Percentiles rank a stretch among this genome's conserved stretches.
Evolutionary conservation across 2,113 vertebrate genomes (phyloP).

Genomic region (Albula goreensis): DNA sequence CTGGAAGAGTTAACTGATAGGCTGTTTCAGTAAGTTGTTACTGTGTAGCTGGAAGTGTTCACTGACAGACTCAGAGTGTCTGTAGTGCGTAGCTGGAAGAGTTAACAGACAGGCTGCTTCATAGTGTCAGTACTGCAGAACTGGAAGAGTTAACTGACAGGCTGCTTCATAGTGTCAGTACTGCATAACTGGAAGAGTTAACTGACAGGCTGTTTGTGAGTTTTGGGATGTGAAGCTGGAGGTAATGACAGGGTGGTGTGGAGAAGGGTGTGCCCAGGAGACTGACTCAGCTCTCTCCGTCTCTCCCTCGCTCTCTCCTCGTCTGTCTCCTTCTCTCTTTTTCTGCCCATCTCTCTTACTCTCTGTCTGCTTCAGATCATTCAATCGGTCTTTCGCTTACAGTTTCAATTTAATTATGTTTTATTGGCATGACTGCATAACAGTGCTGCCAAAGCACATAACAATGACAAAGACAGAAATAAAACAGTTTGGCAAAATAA

Average conservation of each 20-base stretch:
- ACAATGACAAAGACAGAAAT: too few relatives aligned
- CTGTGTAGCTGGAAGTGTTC: neutral
- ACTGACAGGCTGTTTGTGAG: neutral
- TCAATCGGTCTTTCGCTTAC: too few relatives aligned
- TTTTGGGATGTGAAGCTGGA: neutral
- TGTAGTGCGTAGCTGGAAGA: too few relatives aligned
- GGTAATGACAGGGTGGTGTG: constrained; percentile 16
- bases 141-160: neutral
- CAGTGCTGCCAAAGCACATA: too few relatives aligned
- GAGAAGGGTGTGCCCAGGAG: neutral
- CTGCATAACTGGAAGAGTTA: neutral
- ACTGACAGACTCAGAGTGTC: too few relatives aligned
- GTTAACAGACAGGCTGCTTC: neutral
- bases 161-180: neutral
- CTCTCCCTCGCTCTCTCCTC: constrained; percentile 46
- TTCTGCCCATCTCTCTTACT: constrained; percentile 41
- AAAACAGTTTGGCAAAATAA: too few relatives aligned
- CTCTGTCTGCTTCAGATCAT: neutral
- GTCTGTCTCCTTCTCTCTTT: constrained; percentile 40
- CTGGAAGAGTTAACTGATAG: too few relatives aligned
- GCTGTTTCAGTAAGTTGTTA: too few relatives aligned
- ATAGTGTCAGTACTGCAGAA: too few relatives aligned
- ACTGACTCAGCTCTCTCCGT: constrained; percentile 39
- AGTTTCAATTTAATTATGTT: too few relatives aligned
- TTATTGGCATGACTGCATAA: too few relatives aligned